These are phyloP conservation scores for Scytalopus superciliaris DNA, from an alignment of 2,113 vertebrate species.

Conservation along the genomic window DNA sequence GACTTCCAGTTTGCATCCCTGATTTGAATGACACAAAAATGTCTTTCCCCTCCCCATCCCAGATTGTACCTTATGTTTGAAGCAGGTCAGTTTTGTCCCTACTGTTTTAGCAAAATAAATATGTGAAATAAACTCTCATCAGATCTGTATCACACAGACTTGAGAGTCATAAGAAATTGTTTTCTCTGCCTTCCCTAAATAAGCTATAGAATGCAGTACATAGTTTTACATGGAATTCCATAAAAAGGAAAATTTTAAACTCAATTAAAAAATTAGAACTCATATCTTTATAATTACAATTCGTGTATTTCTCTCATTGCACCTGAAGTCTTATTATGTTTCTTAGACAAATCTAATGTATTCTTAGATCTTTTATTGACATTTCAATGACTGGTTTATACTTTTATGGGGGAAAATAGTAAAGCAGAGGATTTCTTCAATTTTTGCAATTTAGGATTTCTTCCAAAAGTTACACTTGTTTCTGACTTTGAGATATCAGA, in stretches of 20 bases:
- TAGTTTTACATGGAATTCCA: background rate
- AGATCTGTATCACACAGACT: rapidly evolving
- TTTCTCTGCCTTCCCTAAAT: background rate
- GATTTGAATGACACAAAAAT: background rate
- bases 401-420: background rate
- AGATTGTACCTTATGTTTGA: background rate
- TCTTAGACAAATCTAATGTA: background rate
- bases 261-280: background rate
- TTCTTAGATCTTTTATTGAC: background rate
- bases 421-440: background rate
- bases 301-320: background rate
- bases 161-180: background rate
- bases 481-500: background rate
- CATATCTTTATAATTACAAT: background rate
- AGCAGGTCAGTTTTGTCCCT: background rate
- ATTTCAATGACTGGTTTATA: background rate
- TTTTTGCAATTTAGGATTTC: background rate
- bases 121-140: background rate
- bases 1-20: background rate
- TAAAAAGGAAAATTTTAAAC: background rate
- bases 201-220: background rate
- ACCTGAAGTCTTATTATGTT: background rate
- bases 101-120: background rate
- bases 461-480: background rate
- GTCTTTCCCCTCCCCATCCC: background rate